Base-by-base conservation (phyloP, 2,797 vertebrate genomes). In the Rhinogobio ventralis region DNA sequence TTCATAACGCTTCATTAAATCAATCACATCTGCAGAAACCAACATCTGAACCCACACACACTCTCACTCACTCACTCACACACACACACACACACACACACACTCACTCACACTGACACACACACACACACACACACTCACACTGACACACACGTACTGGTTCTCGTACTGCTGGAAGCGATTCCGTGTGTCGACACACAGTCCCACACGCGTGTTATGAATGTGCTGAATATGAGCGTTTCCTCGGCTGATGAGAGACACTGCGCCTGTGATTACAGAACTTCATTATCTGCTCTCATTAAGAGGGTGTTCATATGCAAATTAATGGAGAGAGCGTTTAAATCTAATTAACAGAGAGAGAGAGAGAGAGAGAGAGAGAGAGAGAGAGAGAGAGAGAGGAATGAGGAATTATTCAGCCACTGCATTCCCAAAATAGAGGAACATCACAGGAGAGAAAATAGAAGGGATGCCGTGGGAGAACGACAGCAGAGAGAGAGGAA, bases 271-370 rank as follows among this genome's bases (percentile, higher is more conserved):
- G 67, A 62, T 83, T 82, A 67, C 69, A 64, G 62, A 64, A 68
- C 84, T 84, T 88, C 79, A 83, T 89, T 86, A 87, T 33, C 60
- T 19, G 68, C 68, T 53, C 66, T 86, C 81, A 86, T 87, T 84
- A 86, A 88, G 73, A 62, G 60, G 53, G 66, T 60, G 87, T 68
- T 84, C 79, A 64, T 79, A 85, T 87, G 83, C 79, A 85, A 87
- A 89, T 80, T 71, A 87, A 62, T 7, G 28, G 49, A 75, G 79
- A 62, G 86, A 76, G 85, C 13, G 19, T 62, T 81, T 88, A 53
- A 82, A 90, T 88, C 86, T 87, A 86, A 89, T 86, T 81, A 88
- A 83, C 83, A 79, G 68, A 72, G 76, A 79, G 66, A 85, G 28
- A 74, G 69, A 85, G 68, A 85, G 55, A 75, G 39, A 73, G 57